phyloP scores from a whole-genome alignment of 2,888 invertebrate genomes.

The Caenorhabditis sp. region DNA sequence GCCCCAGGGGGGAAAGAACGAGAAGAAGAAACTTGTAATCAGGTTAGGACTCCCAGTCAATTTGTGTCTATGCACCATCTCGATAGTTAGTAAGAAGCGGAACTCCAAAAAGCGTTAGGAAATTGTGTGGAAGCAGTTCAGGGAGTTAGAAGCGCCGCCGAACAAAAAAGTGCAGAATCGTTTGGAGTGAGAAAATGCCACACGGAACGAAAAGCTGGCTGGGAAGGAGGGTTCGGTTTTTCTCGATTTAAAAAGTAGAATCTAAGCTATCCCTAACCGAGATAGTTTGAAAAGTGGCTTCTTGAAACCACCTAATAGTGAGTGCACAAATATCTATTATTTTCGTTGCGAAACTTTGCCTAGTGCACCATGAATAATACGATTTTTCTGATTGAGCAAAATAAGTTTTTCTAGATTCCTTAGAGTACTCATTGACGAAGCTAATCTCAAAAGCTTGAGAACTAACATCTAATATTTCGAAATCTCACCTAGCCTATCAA shows the following conservation, averaged over 20 bases:
- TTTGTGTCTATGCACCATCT: constrained; percentile 38
- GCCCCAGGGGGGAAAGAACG: constrained; percentile 31
- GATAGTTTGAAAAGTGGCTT: no score
- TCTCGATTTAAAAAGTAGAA: no score
- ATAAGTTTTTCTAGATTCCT: not conserved
- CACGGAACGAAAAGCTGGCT: not conserved
- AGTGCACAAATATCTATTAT: no score
- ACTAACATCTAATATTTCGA: not conserved
- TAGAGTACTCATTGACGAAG: no score
- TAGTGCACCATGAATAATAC: no score
- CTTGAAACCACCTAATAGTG: no score
- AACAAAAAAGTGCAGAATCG: constrained; percentile 23
- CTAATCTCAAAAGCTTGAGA: no score
- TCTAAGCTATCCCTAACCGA: no score
- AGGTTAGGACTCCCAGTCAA: constrained; percentile 35
- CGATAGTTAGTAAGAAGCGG: constrained; percentile 51
- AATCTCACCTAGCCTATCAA: constrained; percentile 11
- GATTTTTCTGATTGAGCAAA: not conserved
- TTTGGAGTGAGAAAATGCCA: constrained; percentile 15
- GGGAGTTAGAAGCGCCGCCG: constrained; percentile 8
- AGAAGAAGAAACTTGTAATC: constrained; percentile 38
- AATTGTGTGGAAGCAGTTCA: not conserved
- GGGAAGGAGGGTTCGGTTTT: no score
- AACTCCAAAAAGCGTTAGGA: constrained; percentile 51
- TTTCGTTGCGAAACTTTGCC: no score